phyloP scores from a whole-genome alignment of 2,888 invertebrate species.

The Prenolepis imparis region DNA sequence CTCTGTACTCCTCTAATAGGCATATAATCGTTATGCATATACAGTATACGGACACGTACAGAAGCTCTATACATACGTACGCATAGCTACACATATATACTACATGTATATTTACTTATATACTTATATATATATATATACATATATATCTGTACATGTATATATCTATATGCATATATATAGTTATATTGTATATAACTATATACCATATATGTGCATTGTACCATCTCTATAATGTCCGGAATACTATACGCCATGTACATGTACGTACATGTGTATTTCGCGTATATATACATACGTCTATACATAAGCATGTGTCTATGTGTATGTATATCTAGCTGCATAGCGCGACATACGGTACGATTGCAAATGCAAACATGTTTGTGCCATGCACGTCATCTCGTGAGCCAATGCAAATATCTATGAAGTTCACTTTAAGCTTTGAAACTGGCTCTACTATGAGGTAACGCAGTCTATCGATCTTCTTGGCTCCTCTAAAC shows the following conservation, averaged over 20 bases:
- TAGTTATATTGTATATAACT: slow-evolving; percentile 23
- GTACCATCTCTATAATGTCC: slow-evolving; percentile 47
- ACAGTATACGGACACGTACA: slow-evolving; percentile 71
- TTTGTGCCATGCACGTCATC: slow-evolving; percentile 72
- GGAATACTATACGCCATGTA: slow-evolving; percentile 59
- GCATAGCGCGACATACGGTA: slow-evolving; percentile 76
- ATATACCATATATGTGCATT: slow-evolving; percentile 9
- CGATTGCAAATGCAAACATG: slow-evolving; percentile 79
- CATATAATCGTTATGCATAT: slow-evolving; percentile 85
- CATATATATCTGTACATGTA: slow-evolving; percentile 14
- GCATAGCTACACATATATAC: slow-evolving; percentile 15
- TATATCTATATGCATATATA: slow-evolving; percentile 8
- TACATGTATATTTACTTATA: not conserved
- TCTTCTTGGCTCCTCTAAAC: slow-evolving; percentile 32
- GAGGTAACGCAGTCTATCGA: slow-evolving; percentile 51
- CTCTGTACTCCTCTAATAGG: slow-evolving; percentile 84
- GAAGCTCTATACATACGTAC: not conserved
- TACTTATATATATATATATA: slow-evolving; percentile 37
- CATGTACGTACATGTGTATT: not conserved
- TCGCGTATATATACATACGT: not conserved
- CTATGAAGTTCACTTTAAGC: slow-evolving; percentile 62
- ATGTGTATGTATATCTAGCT: slow-evolving; percentile 26
- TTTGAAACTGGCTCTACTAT: slow-evolving; percentile 39
- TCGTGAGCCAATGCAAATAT: slow-evolving; percentile 75
- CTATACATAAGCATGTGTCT: not conserved